phyloP scores from a whole-genome alignment of 2,888 invertebrate species.

The Drosophila neoperkinsi region DNA sequence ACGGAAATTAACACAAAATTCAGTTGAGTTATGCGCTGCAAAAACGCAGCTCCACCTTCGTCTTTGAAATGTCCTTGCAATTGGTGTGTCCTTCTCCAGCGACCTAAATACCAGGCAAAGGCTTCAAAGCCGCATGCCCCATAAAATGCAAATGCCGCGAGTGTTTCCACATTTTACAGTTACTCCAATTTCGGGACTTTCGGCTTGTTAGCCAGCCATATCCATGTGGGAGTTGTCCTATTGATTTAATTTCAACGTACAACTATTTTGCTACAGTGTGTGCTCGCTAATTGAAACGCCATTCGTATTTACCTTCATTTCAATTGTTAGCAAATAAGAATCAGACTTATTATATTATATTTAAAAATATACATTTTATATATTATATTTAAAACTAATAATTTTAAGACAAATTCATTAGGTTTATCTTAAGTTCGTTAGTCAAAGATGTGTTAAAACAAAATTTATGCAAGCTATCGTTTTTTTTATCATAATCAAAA shows the following conservation, averaged over 20 bases:
- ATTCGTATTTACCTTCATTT: neutral
- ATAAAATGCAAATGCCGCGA: slow-evolving; percentile 64
- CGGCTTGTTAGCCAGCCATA: slow-evolving; percentile 6
- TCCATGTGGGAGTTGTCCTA: slow-evolving; percentile 76
- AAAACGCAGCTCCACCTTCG: slow-evolving; percentile 50
- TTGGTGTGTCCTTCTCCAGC: slow-evolving; percentile 18
- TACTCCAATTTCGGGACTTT: slow-evolving; percentile 55
- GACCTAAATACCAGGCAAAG: slow-evolving; percentile 63
- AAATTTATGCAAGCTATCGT: no score
- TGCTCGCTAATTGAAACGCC: neutral
- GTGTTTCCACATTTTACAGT: slow-evolving; percentile 15
- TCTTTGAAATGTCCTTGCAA: slow-evolving; percentile 76
- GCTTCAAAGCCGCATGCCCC: slow-evolving; percentile 29
- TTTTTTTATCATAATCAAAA: no score
- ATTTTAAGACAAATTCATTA: no score
- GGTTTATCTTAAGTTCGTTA: no score
- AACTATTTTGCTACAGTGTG: slow-evolving; percentile 23
- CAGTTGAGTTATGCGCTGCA: slow-evolving; percentile 52
- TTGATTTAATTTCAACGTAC: slow-evolving; percentile 69
- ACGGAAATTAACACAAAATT: slow-evolving; percentile 36
- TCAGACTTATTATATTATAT: neutral
- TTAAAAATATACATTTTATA: neutral
- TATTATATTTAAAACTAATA: neutral
- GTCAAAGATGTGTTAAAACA: no score
- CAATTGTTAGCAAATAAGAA: neutral